Evolutionary conservation across 2,888 invertebrate genomes (phyloP).

Genomic region (Lasioglossum pauxillum): DNA sequence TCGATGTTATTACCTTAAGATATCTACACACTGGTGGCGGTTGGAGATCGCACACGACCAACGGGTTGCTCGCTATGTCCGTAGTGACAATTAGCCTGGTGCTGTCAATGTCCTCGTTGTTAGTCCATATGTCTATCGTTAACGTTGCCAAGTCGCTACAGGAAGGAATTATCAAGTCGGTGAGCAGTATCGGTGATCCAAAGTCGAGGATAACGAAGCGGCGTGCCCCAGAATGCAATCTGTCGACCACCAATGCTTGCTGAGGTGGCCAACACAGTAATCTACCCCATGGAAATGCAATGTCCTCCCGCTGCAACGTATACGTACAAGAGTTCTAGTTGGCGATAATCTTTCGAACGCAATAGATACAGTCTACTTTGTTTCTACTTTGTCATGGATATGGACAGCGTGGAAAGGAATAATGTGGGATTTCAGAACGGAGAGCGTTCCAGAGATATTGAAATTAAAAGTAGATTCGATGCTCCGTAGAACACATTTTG

Average conservation of each 20-base stretch:
- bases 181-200: constrained; percentile 93
- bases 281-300: constrained; percentile 90
- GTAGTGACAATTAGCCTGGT: constrained; percentile 93
- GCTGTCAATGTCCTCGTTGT: constrained; percentile 94
- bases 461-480: constrained; percentile 22
- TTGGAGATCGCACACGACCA: constrained; percentile 95
- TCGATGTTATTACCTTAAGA: constrained; percentile 89
- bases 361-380: constrained; percentile 22
- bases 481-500: background rate
- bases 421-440: constrained; percentile 1
- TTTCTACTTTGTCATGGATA: constrained; percentile 26
- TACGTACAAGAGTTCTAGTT: constrained; percentile 2
- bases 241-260: constrained; percentile 94
- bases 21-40: constrained; percentile 95
- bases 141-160: constrained; percentile 93
- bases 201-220: constrained; percentile 96
- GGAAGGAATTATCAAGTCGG: constrained; percentile 93
- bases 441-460: background rate
- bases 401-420: constrained; percentile 13
- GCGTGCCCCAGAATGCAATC: constrained; percentile 97
- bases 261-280: constrained; percentile 92
- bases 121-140: constrained; percentile 95
- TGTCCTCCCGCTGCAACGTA: constrained; percentile 79
- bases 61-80: constrained; percentile 94
- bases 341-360: background rate